Conservation (phyloP, 2,113 vertebrate genomes). For the Malurus cyaneus region DNA sequence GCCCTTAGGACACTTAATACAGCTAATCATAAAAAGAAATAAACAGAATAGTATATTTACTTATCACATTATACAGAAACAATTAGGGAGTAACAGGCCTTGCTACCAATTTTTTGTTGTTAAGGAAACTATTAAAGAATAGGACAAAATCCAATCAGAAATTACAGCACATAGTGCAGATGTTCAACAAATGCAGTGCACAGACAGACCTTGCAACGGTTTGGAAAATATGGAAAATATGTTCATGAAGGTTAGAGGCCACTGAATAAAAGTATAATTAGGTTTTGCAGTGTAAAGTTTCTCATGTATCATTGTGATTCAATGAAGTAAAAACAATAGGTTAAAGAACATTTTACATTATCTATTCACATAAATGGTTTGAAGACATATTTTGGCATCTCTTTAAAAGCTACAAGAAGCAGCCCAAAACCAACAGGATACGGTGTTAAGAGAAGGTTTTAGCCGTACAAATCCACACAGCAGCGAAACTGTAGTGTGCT, state of each 20-base stretch:
- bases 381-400: neutral
- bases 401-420: neutral
- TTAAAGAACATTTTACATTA: neutral
- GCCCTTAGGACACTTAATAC: neutral
- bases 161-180: neutral
- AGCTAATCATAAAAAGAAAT: neutral
- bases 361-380: neutral
- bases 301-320: neutral
- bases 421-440: neutral
- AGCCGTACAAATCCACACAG: neutral
- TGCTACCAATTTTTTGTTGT: neutral
- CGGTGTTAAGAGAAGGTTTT: neutral
- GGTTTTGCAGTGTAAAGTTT: neutral
- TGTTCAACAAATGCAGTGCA: neutral
- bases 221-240: neutral
- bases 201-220: neutral
- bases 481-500: neutral
- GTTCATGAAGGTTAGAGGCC: neutral
- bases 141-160: neutral
- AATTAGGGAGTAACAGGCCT: neutral
- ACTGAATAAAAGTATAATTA: neutral
- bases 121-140: neutral
- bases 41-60: neutral
- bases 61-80: neutral
- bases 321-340: accelerated